Percentiles rank a stretch among this genome's conserved stretches.
Conservation (phyloP, 2,797 vertebrate genomes). For the Rhyacichthys aspro region DNA sequence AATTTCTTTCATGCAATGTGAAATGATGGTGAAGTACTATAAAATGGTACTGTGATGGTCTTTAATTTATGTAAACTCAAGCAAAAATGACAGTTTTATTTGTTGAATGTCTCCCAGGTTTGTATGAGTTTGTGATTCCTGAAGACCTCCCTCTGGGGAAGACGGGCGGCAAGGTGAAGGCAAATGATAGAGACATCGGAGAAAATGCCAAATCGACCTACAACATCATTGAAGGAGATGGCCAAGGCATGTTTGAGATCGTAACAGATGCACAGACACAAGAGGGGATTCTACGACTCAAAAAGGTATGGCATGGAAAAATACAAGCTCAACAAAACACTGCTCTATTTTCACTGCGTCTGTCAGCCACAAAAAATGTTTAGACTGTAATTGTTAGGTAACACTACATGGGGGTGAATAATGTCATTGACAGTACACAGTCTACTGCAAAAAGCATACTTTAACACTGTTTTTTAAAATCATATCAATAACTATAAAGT, state of each 20-base stretch:
- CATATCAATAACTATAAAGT: too few relatives aligned
- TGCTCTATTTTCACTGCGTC: too few relatives aligned
- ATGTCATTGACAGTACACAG: too few relatives aligned
- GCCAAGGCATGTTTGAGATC: constrained; percentile 91
- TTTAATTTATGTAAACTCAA: too few relatives aligned
- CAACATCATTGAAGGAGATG: constrained; percentile 93
- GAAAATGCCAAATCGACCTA: constrained; percentile 95
- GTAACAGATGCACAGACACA: constrained; percentile 89
- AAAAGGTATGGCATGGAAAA: constrained; percentile 83
- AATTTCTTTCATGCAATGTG: constrained; percentile 22
- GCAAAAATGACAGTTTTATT: not conserved
- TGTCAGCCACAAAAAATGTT: too few relatives aligned
- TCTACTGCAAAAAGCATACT: too few relatives aligned
- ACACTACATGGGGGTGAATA: too few relatives aligned
- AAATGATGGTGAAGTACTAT: constrained; percentile 35
- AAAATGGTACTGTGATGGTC: constrained; percentile 23
- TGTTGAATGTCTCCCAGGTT: constrained; percentile 77
- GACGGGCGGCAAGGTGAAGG: constrained; percentile 90
- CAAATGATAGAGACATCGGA: constrained; percentile 92
- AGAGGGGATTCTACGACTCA: constrained; percentile 92
- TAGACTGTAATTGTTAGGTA: too few relatives aligned
- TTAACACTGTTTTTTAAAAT: too few relatives aligned
- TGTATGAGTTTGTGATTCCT: constrained; percentile 94
- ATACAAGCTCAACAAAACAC: not conserved
- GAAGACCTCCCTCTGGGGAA: constrained; percentile 91